Evolutionary conservation across 2,797 vertebrate genomes (phyloP), one percentile per base, ranked within the genome.

Genomic region (Enteromius viviparus): DNA sequence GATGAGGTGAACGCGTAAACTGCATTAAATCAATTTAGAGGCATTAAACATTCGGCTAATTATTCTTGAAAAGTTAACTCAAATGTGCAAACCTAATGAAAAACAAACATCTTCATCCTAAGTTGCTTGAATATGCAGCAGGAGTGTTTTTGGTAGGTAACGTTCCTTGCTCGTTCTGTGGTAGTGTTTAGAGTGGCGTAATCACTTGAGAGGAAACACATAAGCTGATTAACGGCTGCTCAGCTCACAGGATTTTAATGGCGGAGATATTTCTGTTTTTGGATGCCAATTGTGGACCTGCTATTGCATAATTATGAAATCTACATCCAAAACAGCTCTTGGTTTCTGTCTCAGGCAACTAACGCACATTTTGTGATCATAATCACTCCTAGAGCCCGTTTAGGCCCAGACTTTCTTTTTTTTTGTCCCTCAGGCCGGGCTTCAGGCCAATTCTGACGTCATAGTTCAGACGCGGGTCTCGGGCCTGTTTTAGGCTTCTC

Each of bases 201-300:
- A 76, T 62, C 82, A 71, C 68, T 65, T 78, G 74, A 70, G 75
- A 68, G 68, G 65, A 83, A 83, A 78, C 75, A 49, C 74, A 53
- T 32, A 42, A 69, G 40, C 74, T 60, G 74, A 69, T 76, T 69
- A 69, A 29, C 17, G 42, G 72, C n/a, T 75, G 29, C 49, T 26
- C 62, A 42, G 81, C 53, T 62, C 32, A 19, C 66, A 26, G 65
- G 51, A 49, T 78, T 51, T 71, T 69, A 84, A 78, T 84, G 26
- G 77, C 23, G 68, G 19, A 65, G 49, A 49, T 78, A 74, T 84
- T 74, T 84, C 55, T 64, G 71, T 74, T 78, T 78, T 84, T 47
- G 51, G 77, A 78, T 70, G 51, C 40, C 53, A 69, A 55, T 55
- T 69, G 49, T 42, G 49, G 49, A 42, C 47, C 49, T 69, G 64